phyloP scores from a whole-genome alignment of 2,797 vertebrate species.

The Phataginus tetradactyla region DNA sequence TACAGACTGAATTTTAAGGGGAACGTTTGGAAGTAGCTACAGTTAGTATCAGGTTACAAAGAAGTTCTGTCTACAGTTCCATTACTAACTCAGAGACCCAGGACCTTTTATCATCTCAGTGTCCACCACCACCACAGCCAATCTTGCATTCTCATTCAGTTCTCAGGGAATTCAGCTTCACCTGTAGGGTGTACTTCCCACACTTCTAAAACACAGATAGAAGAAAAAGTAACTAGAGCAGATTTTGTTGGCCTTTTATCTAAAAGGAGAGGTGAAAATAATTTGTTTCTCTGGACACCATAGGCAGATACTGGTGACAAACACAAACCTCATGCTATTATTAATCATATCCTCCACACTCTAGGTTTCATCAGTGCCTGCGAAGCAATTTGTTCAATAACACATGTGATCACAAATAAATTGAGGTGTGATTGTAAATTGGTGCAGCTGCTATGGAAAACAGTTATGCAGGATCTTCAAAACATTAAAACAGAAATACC shows the following conservation, averaged over 20 bases:
- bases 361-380: not conserved
- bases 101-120: not conserved
- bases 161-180: not conserved
- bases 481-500: not conserved
- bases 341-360: not conserved
- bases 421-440: not conserved
- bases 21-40: not conserved
- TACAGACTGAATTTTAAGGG: not conserved
- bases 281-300: not conserved
- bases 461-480: not conserved
- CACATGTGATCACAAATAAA: not conserved
- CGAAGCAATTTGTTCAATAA: not conserved
- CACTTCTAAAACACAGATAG: not conserved
- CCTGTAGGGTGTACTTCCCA: not conserved
- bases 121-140: not conserved
- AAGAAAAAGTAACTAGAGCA: not conserved
- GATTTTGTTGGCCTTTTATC: not conserved
- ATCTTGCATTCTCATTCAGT: not conserved
- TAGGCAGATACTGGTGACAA: not conserved
- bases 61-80: not conserved
- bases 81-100: not conserved
- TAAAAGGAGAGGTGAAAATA: not conserved
- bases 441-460: not conserved
- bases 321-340: not conserved
- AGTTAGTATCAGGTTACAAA: not conserved